Evolutionary conservation across 2,888 invertebrate species (phyloP).

Genomic region (Nymphalis polychloros): DNA sequence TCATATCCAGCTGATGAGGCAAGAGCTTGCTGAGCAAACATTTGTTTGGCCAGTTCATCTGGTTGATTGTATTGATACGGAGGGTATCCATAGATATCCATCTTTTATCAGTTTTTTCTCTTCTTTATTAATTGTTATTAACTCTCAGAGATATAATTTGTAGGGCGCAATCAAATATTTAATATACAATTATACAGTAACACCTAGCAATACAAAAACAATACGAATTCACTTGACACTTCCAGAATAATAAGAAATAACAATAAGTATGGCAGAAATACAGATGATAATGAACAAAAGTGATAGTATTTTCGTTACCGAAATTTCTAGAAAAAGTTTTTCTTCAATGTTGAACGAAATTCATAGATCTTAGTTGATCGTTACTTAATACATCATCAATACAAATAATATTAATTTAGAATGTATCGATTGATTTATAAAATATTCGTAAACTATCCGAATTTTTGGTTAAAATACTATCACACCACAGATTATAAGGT

Average conservation of each 20-base stretch:
- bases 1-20: constrained; percentile 53
- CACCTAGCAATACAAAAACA: constrained; percentile 6
- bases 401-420: no score
- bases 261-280: neutral
- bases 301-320: neutral
- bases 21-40: constrained; percentile 66
- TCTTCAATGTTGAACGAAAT: no score
- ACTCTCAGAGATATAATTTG: neutral
- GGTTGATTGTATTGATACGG: constrained; percentile 63
- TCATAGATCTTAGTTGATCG: no score
- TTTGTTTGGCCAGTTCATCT: constrained; percentile 68
- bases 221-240: constrained; percentile 21
- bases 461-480: neutral
- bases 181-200: no score
- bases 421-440: no score
- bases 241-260: constrained; percentile 19
- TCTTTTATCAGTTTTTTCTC: constrained; percentile 37
- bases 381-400: no score
- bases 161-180: neutral
- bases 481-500: no score
- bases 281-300: neutral
- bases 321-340: constrained; percentile 1
- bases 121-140: neutral
- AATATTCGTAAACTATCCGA: no score
- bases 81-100: constrained; percentile 70